Evolutionary conservation across 2,113 vertebrate genomes (phyloP).

Genomic region (Siniperca knerii): DNA sequence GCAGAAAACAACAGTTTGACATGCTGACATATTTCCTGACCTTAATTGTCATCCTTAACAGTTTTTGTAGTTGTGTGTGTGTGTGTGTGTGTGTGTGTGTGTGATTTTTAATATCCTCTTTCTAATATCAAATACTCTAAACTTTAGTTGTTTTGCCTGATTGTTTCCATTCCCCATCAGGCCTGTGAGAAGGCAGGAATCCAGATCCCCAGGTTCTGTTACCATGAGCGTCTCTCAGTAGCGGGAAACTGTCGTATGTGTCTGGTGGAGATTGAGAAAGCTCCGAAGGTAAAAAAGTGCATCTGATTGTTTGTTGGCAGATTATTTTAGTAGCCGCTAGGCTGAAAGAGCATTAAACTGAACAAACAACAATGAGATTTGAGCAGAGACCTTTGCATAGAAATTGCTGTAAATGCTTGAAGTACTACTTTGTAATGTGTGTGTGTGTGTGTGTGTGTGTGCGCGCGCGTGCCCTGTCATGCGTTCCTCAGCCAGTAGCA

Average conservation of each 20-base stretch:
- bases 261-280: constrained; percentile 98
- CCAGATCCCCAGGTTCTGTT: constrained; percentile 98
- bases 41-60: too few relatives aligned
- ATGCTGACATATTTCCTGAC: background rate
- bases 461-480: background rate
- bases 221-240: constrained; percentile 96
- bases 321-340: background rate
- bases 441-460: too few relatives aligned
- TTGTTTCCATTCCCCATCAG: constrained; percentile 72
- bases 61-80: too few relatives aligned
- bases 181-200: constrained; percentile 96
- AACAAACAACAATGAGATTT: background rate
- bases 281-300: constrained; percentile 89
- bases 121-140: too few relatives aligned
- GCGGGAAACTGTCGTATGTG: constrained; percentile 99
- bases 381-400: too few relatives aligned
- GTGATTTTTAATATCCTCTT: too few relatives aligned
- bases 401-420: background rate
- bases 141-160: background rate
- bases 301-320: background rate
- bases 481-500: constrained; percentile 90
- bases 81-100: too few relatives aligned
- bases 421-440: background rate
- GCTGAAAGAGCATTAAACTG: background rate
- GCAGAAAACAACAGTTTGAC: background rate